Percentiles rank a stretch among this genome's conserved stretches.
Evolutionary conservation across 53 echinoderm and acorn worm genomes (phyloP).

Genomic region (Echinometra lucunter): DNA sequence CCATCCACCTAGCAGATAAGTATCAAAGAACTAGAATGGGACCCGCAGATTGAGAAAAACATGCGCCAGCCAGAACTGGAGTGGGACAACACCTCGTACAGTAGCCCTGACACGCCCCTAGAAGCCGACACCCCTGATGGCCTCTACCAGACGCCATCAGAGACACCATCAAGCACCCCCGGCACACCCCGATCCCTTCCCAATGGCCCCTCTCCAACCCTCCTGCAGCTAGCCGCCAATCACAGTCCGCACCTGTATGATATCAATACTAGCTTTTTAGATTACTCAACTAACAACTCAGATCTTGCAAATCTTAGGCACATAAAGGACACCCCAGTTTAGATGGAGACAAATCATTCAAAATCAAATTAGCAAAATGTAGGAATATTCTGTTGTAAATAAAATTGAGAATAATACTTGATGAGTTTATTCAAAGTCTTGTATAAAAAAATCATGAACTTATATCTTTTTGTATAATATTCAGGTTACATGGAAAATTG

Average conservation of each 20-base stretch:
- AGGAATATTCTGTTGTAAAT: background rate
- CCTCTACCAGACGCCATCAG: conserved; percentile 14
- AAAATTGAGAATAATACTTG: background rate
- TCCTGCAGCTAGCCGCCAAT: conserved; percentile 44
- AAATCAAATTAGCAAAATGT: too few species aligned
- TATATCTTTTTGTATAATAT: too few species aligned
- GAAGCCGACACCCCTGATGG: background rate
- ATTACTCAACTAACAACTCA: conserved; percentile 3
- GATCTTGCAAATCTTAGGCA: conserved; percentile 27
- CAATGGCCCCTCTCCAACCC: conserved; percentile 48
- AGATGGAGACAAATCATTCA: background rate
- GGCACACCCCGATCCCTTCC: conserved; percentile 29
- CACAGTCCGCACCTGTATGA: conserved; percentile 14
- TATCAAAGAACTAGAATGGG: conserved; percentile 66
- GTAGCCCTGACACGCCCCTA: conserved; percentile 47
- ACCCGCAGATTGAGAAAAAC: conserved; percentile 67
- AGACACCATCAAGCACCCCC: conserved; percentile 29
- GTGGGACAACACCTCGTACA: conserved; percentile 71
- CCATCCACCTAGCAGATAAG: conserved; percentile 36
- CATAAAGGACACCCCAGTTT: conserved; percentile 24
- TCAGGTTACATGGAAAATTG: too few species aligned
- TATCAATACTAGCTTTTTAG: conserved; percentile 18
- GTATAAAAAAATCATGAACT: too few species aligned
- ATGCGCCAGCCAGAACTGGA: conserved; percentile 60
- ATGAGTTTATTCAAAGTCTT: too few species aligned